A percentile compares a stretch with the other conserved stretches of the same genome.
Evolutionary conservation across 1,140 invertebrate genomes (phyloP).

Genomic region (Pentalonia nigronervosa): DNA sequence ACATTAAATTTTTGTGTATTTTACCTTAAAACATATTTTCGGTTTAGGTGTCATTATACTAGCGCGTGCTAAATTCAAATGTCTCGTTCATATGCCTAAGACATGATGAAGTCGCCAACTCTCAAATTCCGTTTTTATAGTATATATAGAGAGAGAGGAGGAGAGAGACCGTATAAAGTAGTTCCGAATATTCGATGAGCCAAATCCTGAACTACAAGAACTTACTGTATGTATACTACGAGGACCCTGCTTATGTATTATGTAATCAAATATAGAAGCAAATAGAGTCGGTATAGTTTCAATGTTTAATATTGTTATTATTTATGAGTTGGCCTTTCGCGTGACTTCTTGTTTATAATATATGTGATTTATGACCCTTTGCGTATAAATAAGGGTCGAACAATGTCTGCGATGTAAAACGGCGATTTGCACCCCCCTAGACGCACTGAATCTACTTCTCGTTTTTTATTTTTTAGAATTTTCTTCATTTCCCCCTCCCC

Average conservation of each 20-base stretch:
- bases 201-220: neutral
- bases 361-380: slow-evolving; percentile 47
- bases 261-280: slow-evolving; percentile 51
- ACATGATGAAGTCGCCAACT: neutral
- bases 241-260: neutral
- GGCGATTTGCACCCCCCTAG: slow-evolving; percentile 44
- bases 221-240: neutral
- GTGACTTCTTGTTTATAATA: slow-evolving; percentile 56
- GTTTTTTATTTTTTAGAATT: neutral
- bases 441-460: neutral
- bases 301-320: slow-evolving; percentile 57
- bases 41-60: neutral
- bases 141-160: too few species aligned
- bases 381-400: slow-evolving; percentile 57
- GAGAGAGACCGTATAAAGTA: neutral
- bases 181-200: slow-evolving; percentile 29
- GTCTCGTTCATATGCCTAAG: neutral
- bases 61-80: neutral
- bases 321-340: slow-evolving; percentile 57
- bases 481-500: too few species aligned
- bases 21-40: neutral
- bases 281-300: slow-evolving; percentile 44
- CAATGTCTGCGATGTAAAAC: slow-evolving; percentile 32
- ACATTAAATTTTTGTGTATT: neutral
- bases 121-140: neutral